Percentiles rank a stretch among this genome's conserved stretches.
phyloP scores from a whole-genome alignment of 2,888 invertebrate species.

The Acronicta alni region DNA sequence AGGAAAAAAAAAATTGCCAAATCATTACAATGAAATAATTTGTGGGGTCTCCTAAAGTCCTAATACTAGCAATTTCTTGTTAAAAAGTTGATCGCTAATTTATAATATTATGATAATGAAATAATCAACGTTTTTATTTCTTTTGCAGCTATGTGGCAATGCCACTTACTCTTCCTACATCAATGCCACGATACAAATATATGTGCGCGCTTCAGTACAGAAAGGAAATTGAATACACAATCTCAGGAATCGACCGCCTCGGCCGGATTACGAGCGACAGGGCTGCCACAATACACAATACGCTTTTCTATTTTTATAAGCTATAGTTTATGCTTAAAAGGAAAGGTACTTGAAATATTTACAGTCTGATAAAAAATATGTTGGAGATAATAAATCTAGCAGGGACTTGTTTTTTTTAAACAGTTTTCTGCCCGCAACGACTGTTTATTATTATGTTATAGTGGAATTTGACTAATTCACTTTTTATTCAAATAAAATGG shows the following conservation, averaged over 20 bases:
- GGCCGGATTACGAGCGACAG: conserved; percentile 51
- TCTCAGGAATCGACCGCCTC: conserved; percentile 66
- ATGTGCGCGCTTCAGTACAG: conserved; percentile 61
- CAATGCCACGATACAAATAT: conserved; percentile 62
- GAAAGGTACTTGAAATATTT: not conserved
- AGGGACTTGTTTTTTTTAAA: too few species aligned
- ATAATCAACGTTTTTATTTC: not conserved
- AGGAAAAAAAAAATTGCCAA: too few species aligned
- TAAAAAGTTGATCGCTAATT: too few species aligned
- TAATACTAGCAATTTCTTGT: too few species aligned
- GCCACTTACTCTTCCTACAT: conserved; percentile 32
- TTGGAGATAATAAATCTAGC: not conserved
- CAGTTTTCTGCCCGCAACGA: too few species aligned
- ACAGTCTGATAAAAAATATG: not conserved
- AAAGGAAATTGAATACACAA: conserved; percentile 77
- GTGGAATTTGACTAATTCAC: too few species aligned
- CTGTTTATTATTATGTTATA: too few species aligned
- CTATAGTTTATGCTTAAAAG: not conserved
- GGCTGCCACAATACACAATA: conserved; percentile 31
- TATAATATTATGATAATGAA: too few species aligned
- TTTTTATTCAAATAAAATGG: too few species aligned
- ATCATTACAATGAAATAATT: too few species aligned
- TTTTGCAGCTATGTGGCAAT: not conserved
- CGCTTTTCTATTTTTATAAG: conserved; percentile 14
- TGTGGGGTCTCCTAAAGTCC: too few species aligned